Conservation (phyloP, 2,113 vertebrate genomes). For the Gymnogyps californianus region DNA sequence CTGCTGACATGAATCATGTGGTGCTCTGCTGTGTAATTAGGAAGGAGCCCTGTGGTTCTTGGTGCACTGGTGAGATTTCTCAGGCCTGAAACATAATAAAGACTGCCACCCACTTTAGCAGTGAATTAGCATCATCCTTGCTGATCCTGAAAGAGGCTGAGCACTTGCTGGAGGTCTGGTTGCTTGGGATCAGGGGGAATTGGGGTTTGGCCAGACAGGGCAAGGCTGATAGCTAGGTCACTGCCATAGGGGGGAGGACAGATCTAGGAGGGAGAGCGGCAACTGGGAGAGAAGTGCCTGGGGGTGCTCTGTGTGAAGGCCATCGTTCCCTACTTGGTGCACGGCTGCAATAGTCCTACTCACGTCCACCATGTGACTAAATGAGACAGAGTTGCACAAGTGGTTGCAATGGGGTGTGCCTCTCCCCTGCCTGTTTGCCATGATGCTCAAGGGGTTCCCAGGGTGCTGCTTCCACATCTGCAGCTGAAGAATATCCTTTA, state of each 20-base stretch:
- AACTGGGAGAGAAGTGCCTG: not conserved
- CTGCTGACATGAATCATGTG: not conserved
- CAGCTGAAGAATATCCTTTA: not conserved
- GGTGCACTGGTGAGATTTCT: not conserved
- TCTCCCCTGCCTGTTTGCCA: not conserved
- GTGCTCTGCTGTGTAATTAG: constrained; percentile 26
- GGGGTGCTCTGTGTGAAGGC: not conserved
- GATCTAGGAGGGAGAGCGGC: not conserved
- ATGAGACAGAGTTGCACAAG: not conserved
- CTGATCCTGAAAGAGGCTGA: not conserved
- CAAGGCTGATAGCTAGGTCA: not conserved
- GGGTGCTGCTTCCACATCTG: not conserved
- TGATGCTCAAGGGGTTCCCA: not conserved
- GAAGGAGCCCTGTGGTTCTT: not conserved
- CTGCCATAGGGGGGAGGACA: rapidly evolving
- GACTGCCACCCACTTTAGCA: not conserved
- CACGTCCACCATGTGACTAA: not conserved
- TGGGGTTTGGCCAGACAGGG: not conserved
- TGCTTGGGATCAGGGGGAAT: not conserved
- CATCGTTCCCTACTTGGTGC: not conserved
- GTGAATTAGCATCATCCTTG: not conserved
- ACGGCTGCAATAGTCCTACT: not conserved
- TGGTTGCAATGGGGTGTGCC: not conserved
- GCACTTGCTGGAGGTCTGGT: not conserved
- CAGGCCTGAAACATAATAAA: not conserved